Base-by-base conservation (phyloP, 2,888 invertebrate genomes). In the Eurytoma californica region DNA sequence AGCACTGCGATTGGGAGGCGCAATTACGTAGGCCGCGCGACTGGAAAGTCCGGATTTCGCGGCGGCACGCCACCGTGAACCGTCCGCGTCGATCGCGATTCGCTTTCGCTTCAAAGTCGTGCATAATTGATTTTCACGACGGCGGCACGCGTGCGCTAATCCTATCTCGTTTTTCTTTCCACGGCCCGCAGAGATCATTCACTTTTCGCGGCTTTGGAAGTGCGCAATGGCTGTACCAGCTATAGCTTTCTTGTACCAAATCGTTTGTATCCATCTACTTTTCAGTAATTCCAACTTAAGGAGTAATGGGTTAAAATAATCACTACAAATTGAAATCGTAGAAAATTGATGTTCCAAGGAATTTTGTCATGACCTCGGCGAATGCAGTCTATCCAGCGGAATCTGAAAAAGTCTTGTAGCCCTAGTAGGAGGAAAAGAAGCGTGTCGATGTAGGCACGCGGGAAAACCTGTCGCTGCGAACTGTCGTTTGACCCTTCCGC, bases 1-100 rank as follows among this genome's bases (percentile, higher is more conserved):
- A 12, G 55, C 63, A 63, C 30, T 18, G 61, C n/a, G 55, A 47
- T 20, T 30, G 49, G 47, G 51, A 74, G 70, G 66, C 63, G 77
- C 72, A 77, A 77, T 77, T 77, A 77, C 77, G 72, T 66, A 57
- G 66, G 66, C 66, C n/a, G 72, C 16, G 58, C 53, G 72, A 80
- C 72, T 80, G 76, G 72, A 80, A 80, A 72, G 76, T 80, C 72
- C 79, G 68, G 79, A 80, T 80, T 80, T 68, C 57, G 70, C 60
- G 61, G 58, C 55, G n/a, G 67, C 53, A n/a, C 24, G n/a, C 16
- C 14, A 24, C n/a, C 47, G 3, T 24, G 20, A 18, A 53, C 49
- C 51, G 30, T 57, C 70, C 39, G 16, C 58, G 63, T 63, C 39
- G 16, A 58, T 61, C 53, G 47, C 61, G 39, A 72, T 67, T 67